Evolutionary conservation across 2,888 invertebrate genomes (phyloP).

Genomic region (Acrobasis suavella): DNA sequence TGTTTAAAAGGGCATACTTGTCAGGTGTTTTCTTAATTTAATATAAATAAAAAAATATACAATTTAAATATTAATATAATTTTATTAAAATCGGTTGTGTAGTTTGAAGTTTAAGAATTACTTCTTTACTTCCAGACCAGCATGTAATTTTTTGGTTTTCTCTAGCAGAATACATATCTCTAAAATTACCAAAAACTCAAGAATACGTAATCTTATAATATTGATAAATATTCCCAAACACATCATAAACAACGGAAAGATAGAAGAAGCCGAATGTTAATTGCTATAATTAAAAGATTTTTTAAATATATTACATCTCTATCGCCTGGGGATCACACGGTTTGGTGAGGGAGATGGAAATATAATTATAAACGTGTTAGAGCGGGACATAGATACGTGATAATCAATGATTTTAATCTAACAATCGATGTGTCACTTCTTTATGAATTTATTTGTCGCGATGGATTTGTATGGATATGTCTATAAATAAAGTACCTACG

Average conservation of each 20-base stretch:
- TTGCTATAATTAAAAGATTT: conserved; percentile 74
- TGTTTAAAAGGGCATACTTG: no score
- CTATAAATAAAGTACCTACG: neutral
- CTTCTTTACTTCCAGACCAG: no score
- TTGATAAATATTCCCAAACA: conserved; percentile 65
- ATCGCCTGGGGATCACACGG: conserved; percentile 64
- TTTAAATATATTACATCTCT: conserved; percentile 69
- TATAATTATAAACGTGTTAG: conserved; percentile 28
- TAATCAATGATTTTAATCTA: conserved; percentile 65
- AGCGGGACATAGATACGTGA: conserved; percentile 47
- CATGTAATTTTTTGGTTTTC: neutral
- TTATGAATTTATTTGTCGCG: conserved; percentile 50
- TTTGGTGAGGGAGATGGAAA: conserved; percentile 42
- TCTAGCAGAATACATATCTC: conserved; percentile 34
- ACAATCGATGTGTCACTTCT: conserved; percentile 62
- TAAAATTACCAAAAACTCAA: conserved; percentile 33
- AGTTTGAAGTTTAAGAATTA: no score
- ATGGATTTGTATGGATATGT: conserved; percentile 27
- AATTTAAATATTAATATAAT: no score
- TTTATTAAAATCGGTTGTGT: no score
- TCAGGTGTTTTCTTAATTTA: no score
- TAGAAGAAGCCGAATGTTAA: conserved; percentile 63
- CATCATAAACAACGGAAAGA: conserved; percentile 59
- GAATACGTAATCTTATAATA: conserved; percentile 50
- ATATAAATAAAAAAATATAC: no score